Evolutionary conservation across 2,888 invertebrate genomes (phyloP).

Genomic region (Philonicus albiceps): DNA sequence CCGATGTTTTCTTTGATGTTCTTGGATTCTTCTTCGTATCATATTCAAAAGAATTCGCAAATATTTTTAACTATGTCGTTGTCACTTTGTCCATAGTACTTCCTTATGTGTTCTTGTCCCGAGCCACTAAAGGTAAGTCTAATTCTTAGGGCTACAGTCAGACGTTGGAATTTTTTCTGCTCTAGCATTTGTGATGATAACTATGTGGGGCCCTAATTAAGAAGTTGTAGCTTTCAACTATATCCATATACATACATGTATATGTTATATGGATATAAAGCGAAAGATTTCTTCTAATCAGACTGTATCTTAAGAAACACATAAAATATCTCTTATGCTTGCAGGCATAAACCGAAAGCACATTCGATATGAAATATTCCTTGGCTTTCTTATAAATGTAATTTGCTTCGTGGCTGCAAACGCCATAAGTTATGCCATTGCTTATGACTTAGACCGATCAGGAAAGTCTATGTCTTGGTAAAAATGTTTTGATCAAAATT

Average conservation of each 20-base stretch:
- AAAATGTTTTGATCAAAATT: neutral
- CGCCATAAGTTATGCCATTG: conserved; percentile 54
- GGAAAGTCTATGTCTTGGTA: conserved; percentile 58
- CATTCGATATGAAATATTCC: conserved; percentile 55
- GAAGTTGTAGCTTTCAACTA: too few species aligned
- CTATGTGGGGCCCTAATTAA: too few species aligned
- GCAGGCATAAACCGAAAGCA: conserved; percentile 55
- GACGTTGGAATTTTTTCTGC: too few species aligned
- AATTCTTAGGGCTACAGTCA: neutral
- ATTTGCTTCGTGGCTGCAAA: conserved; percentile 54
- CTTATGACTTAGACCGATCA: conserved; percentile 54
- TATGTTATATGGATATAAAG: too few species aligned
- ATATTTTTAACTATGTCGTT: conserved; percentile 54
- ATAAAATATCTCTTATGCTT: neutral
- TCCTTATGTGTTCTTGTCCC: conserved; percentile 55
- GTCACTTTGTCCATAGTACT: conserved; percentile 53
- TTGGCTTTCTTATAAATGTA: conserved; percentile 55
- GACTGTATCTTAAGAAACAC: neutral
- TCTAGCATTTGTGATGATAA: too few species aligned
- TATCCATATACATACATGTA: too few species aligned
- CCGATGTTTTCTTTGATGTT: conserved; percentile 55
- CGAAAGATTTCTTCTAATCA: neutral
- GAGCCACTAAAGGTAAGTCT: conserved; percentile 54
- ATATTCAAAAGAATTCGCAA: conserved; percentile 55
- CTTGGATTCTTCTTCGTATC: conserved; percentile 55